Evolutionary conservation across 2,797 vertebrate genomes (phyloP), one percentile per base, ranked within the genome.

Genomic region (Pseudochirops cupreus): DNA sequence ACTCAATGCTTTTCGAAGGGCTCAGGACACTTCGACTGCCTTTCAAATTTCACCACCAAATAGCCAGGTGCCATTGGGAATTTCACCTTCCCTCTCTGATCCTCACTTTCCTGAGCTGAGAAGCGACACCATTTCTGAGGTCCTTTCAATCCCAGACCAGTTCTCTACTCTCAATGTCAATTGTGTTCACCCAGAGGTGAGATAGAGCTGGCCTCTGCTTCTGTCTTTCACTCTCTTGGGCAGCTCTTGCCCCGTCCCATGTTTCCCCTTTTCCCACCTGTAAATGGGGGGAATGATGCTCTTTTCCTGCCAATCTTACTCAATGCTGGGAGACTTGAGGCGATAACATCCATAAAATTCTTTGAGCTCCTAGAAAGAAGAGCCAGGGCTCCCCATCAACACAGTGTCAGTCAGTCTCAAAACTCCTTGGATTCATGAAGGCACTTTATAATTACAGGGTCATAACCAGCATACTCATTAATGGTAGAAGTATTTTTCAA

Each of bases 401-500:
- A 94, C 52, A 33, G 33, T 91, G 90, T 55, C 54, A 33, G 50
- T 26, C 3, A 11, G 24, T 91, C 50, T 91, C 1, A 13, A 53
- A 91, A 55, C 53, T 55, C 53, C 54, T 91, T 31, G 5, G 50
- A 53, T 29, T 53, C 28, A 24, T 3, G 54, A 91, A 91, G 53
- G 33, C 5, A 91, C 90, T 91, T 56, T 58, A 1, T 90, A 96
- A 93, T 98, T 95, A 98, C 54, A 93, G 58, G 0, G n/a, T 95
- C 95, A 96, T 97, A 62, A 92, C 57, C 95, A 82, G 93, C 96
- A 93, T 0, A 24, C 62, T 94, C 95, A 94, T 18, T 62, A 52
- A 97, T 97, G 95, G 6, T 2, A 92, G 90, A 97, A 97, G 91
- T n/a, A 0, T 74, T 91, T 97, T 97, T 94, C 97, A 95, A 97